These are phyloP conservation scores for Lamprologus callipterus DNA, from an alignment of 2,113 vertebrate genomes.

Conservation along the genomic window DNA sequence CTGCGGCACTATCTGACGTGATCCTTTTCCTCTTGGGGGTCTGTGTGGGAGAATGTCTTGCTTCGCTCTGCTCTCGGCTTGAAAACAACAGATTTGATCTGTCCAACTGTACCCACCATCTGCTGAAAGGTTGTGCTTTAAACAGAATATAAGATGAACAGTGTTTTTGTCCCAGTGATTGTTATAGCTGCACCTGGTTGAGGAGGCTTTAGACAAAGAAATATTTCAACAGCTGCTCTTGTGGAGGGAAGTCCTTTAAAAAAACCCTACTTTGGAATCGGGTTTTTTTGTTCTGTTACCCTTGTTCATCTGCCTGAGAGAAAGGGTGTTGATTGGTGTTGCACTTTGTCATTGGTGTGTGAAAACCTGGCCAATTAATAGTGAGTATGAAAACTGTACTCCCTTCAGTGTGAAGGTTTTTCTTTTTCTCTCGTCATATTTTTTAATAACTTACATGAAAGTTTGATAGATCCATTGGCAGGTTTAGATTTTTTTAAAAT, in stretches of 20 bases:
- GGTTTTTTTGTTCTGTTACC: not conserved
- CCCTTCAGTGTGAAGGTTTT: not conserved
- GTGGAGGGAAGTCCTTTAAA: not conserved
- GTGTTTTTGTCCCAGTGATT: not conserved
- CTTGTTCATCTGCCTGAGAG: not conserved
- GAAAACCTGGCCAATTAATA: conserved; percentile 9
- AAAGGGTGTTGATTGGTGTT: conserved; percentile 33
- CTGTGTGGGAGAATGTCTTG: conserved; percentile 2
- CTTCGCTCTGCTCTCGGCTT: not conserved
- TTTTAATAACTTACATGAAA: not conserved
- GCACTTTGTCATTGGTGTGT: not conserved
- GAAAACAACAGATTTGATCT: not conserved
- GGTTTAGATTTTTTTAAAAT: fast-evolving
- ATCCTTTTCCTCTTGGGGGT: not conserved
- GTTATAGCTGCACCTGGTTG: not conserved
- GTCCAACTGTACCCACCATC: not conserved
- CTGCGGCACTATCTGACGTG: not conserved
- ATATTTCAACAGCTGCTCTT: not conserved
- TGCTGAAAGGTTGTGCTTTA: not conserved
- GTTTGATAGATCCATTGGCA: not conserved
- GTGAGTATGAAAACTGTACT: not conserved
- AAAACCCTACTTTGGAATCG: not conserved
- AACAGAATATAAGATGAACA: not conserved
- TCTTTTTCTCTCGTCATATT: not conserved
- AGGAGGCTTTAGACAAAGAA: not conserved